phyloP scores from a whole-genome alignment of 2,888 invertebrate genomes.

The Drosophila merina region DNA sequence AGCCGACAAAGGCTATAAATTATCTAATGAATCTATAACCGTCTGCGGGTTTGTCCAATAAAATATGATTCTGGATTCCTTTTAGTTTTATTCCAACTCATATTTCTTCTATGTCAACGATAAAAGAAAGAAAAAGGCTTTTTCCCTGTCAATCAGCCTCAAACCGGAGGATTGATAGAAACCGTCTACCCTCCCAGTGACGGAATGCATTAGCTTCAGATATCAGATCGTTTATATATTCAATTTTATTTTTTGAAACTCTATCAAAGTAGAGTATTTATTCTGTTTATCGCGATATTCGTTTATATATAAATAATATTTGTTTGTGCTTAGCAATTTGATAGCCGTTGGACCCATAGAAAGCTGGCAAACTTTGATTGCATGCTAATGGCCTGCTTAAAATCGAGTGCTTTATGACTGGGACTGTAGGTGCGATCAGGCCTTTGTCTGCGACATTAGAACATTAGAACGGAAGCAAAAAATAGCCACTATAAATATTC shows the following conservation, averaged over 20 bases:
- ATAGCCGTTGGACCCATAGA: slow-evolving; percentile 5
- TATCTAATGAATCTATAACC: neutral
- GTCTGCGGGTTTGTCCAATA: slow-evolving; percentile 20
- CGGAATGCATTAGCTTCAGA: slow-evolving; percentile 14
- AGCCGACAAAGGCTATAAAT: slow-evolving; percentile 20
- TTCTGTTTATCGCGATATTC: too few relatives aligned
- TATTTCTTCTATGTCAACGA: neutral
- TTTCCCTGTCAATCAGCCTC: slow-evolving; percentile 29
- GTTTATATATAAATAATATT: too few relatives aligned
- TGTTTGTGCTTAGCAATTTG: neutral
- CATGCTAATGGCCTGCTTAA: slow-evolving; percentile 73
- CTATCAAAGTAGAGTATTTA: too few relatives aligned
- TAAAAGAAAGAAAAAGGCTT: slow-evolving; percentile 1
- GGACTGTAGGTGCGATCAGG: slow-evolving; percentile 5
- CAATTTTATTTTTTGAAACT: neutral
- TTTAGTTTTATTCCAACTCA: neutral
- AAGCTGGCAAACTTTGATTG: slow-evolving; percentile 50
- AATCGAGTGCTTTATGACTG: slow-evolving; percentile 19
- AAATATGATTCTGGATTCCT: neutral
- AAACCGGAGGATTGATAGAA: slow-evolving; percentile 5
- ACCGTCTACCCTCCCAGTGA: slow-evolving; percentile 3
- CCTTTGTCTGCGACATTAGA: slow-evolving; percentile 26
- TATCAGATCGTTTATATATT: slow-evolving; percentile 7
- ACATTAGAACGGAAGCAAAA: slow-evolving; percentile 53
- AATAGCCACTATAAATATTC: slow-evolving; percentile 60